A percentile compares a stretch with the other conserved stretches of the same genome.
Conservation (phyloP, 1,140 invertebrate species). For the Panagrolaimus sp. region DNA sequence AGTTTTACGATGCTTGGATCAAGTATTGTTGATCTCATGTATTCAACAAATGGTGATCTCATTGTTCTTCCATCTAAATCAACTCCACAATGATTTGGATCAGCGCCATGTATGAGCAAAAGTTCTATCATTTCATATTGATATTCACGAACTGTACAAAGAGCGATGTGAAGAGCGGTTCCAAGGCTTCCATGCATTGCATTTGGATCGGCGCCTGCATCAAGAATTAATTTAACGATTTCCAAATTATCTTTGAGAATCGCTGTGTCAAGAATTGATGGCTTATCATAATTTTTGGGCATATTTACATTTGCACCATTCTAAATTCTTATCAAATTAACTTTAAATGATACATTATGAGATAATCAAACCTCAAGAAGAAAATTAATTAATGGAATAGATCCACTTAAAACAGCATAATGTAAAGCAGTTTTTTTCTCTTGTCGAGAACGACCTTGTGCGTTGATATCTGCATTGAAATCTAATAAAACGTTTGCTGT, state of each 20-base stretch:
- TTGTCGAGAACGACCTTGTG: conserved; percentile 24
- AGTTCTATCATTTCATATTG: conserved; percentile 31
- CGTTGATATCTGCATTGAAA: conserved; percentile 34
- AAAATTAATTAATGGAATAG: conserved; percentile 19
- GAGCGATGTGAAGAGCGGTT: conserved; percentile 29
- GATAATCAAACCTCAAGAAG: too few relatives aligned
- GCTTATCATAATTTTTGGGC: conserved; percentile 26
- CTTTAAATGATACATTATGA: too few relatives aligned
- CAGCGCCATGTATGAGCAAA: conserved; percentile 29
- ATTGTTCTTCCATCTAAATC: conserved; percentile 17
- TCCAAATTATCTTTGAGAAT: conserved; percentile 24
- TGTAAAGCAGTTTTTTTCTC: conserved; percentile 27
- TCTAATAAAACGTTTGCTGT: conserved; percentile 29
- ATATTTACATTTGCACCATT: conserved; percentile 32
- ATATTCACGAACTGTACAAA: conserved; percentile 18
- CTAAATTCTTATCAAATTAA: conserved; percentile 19
- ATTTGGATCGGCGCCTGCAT: conserved; percentile 28
- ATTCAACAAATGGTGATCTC: conserved; percentile 32
- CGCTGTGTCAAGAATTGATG: conserved; percentile 28
- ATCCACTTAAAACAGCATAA: conserved; percentile 37
- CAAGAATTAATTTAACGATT: conserved; percentile 26
- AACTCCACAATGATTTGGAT: conserved; percentile 20
- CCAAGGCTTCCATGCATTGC: conserved; percentile 21
- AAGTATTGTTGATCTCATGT: conserved; percentile 22
- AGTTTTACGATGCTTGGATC: conserved; percentile 15